Evolutionary conservation across 2,113 vertebrate genomes (phyloP).

Genomic region (Heterochromis multidens): DNA sequence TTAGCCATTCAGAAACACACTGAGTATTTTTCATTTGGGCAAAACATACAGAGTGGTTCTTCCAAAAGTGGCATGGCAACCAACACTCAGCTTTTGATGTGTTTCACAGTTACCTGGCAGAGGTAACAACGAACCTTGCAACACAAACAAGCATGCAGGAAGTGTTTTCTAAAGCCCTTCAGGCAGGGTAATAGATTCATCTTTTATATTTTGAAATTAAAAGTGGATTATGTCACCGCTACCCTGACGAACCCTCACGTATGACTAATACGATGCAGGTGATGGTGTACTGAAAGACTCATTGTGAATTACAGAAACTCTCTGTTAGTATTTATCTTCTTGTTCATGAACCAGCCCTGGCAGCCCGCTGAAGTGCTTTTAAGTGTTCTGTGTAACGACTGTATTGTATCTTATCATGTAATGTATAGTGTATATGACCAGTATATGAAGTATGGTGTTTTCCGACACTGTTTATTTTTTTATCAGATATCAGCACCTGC

Average conservation of each 20-base stretch:
- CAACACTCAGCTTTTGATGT: neutral
- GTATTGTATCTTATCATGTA: slow-evolving; percentile 34
- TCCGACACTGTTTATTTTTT: slow-evolving; percentile 43
- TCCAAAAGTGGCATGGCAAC: slow-evolving; percentile 26
- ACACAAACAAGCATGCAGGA: neutral
- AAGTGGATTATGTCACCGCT: neutral
- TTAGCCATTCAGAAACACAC: neutral
- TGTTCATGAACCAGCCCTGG: neutral
- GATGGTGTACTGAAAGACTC: neutral
- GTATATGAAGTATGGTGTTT: slow-evolving; percentile 37
- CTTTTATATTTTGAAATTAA: neutral
- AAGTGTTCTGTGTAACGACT: slow-evolving; percentile 20
- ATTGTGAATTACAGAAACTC: neutral
- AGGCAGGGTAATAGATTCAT: neutral
- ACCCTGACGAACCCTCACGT: neutral
- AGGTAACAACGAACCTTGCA: neutral
- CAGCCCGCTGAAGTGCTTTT: slow-evolving; percentile 18
- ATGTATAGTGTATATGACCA: slow-evolving; percentile 38
- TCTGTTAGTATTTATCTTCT: slow-evolving; percentile 10
- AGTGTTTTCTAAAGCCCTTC: neutral
- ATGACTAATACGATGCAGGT: neutral
- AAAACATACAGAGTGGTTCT: neutral
- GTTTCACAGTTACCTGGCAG: slow-evolving; percentile 18
- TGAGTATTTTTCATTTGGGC: neutral
- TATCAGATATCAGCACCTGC: slow-evolving; percentile 24